These are phyloP conservation scores for Hucho hucho DNA, from an alignment of 2,113 vertebrate genomes.

Conservation along the genomic window DNA sequence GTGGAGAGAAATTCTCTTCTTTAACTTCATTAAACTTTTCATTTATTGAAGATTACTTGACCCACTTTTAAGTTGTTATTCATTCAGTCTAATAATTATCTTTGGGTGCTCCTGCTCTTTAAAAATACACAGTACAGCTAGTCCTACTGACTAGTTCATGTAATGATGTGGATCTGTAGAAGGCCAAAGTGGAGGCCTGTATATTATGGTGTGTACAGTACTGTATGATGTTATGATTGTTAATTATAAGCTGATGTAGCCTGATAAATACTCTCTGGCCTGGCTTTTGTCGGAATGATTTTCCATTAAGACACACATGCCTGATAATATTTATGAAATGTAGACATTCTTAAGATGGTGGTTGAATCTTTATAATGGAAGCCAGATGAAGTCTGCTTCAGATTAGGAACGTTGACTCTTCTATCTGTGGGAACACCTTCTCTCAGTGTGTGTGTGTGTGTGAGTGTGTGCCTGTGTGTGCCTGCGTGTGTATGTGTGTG, in stretches of 20 bases:
- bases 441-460: no score
- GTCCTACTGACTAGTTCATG: no score
- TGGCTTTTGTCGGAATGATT: constrained; percentile 70
- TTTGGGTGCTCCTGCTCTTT: constrained; percentile 54
- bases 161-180: constrained; percentile 6
- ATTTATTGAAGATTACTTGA: constrained; percentile 78
- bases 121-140: constrained; percentile 24
- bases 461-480: no score
- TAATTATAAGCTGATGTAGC: constrained; percentile 71
- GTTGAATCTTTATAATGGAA: constrained; percentile 73
- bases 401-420: constrained; percentile 68
- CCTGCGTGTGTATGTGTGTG: no score
- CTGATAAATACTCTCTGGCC: constrained; percentile 66
- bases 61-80: constrained; percentile 76
- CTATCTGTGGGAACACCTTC: constrained; percentile 75
- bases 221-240: constrained; percentile 66
- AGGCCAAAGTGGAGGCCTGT: constrained; percentile 16
- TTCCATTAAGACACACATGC: constrained; percentile 53
- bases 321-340: constrained; percentile 77
- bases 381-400: constrained; percentile 77
- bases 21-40: constrained; percentile 81
- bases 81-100: constrained; percentile 80
- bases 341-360: constrained; percentile 73
- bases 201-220: constrained; percentile 17
- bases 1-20: constrained; percentile 39